A percentile compares a stretch with the other conserved stretches of the same genome.
Evolutionary conservation across 2,113 vertebrate genomes (phyloP).

Genomic region (Otolemur garnettii): DNA sequence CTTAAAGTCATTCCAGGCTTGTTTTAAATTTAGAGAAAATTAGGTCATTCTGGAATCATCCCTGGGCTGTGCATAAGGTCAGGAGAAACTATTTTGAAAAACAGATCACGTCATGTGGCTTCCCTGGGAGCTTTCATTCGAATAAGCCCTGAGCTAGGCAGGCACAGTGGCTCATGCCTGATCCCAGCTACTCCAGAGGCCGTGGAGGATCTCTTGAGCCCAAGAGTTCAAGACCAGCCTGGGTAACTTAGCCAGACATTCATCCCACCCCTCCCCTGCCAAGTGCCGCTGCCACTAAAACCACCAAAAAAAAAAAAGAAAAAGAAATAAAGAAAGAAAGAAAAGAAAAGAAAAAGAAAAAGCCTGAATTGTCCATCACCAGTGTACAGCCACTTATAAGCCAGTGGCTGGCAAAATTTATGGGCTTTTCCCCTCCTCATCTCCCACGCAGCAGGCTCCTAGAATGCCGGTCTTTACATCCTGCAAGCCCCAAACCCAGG

Average conservation of each 20-base stretch:
- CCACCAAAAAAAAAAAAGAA: too few relatives aligned
- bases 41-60: conserved; percentile 60
- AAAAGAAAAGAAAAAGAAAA: not conserved
- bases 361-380: not conserved
- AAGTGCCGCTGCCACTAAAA: too few relatives aligned
- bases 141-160: not conserved
- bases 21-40: conserved; percentile 74
- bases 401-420: too few relatives aligned
- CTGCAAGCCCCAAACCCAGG: not conserved
- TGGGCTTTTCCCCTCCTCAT: not conserved
- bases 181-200: not conserved
- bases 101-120: conserved; percentile 39
- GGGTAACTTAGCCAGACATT: not conserved
- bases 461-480: not conserved
- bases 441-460: not conserved
- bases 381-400: too few relatives aligned
- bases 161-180: not conserved
- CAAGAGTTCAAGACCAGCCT: not conserved
- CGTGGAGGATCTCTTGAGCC: not conserved
- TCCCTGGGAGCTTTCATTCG: not conserved
- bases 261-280: too few relatives aligned
- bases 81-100: conserved; percentile 73
- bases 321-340: not conserved
- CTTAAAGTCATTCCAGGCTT: conserved; percentile 39
- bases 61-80: conserved; percentile 40